Conservation (phyloP, 2,113 vertebrate species). For the Semnornis frantzii region DNA sequence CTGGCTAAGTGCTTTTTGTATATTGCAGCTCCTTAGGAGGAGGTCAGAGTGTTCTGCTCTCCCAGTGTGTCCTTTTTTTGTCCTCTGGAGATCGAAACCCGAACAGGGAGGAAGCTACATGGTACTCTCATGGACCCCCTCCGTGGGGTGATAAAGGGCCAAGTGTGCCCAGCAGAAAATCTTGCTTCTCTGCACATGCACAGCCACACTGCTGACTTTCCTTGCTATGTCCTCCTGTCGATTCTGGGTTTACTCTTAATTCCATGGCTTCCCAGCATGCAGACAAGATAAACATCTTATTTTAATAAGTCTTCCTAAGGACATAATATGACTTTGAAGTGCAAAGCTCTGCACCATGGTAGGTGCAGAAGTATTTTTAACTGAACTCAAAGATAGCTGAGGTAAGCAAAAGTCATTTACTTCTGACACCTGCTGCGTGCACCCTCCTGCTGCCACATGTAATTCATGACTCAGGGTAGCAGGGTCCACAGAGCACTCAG, state of each 20-base stretch:
- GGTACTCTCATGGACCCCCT: not conserved
- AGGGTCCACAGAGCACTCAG: not conserved
- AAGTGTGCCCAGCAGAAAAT: not conserved
- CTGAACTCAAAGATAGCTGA: not conserved
- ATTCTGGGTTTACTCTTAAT: not conserved
- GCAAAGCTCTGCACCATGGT: not conserved
- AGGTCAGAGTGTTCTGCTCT: not conserved
- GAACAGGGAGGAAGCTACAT: not conserved
- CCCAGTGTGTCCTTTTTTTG: not conserved
- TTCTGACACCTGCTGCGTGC: not conserved
- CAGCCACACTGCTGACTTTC: not conserved
- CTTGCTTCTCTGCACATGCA: not conserved
- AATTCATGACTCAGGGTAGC: not conserved
- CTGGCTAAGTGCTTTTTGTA: not conserved
- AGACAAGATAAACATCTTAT: not conserved
- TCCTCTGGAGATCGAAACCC: not conserved
- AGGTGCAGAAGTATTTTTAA: not conserved
- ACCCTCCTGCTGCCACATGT: not conserved
- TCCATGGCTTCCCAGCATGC: not conserved
- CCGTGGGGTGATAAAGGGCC: not conserved
- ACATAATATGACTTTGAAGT: not conserved
- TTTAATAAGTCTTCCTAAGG: not conserved
- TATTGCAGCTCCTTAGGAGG: not conserved
- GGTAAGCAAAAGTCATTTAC: not conserved
- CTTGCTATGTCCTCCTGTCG: not conserved